Evolutionary conservation across 2,888 invertebrate species (phyloP), one percentile per base, ranked within the genome.

Genomic region (Orgyia antiqua): DNA sequence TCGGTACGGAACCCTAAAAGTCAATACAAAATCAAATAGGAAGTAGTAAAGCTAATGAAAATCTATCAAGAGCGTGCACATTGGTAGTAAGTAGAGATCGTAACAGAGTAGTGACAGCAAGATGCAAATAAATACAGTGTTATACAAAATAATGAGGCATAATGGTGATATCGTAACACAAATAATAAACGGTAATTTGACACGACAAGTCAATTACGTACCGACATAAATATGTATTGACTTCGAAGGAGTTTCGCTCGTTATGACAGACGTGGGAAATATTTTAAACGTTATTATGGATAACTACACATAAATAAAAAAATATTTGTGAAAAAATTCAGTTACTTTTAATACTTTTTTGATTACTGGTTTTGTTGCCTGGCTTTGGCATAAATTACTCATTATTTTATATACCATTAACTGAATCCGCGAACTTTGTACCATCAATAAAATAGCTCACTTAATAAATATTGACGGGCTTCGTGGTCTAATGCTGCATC

Each of bases 181-280:
- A 67, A 66, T 82, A 80, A 83, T 82, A 77, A 79, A 78, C 68
- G 69, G 78, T 79, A 76, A 84, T 83, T 80, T 74, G 70, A 75
- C 77, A 78, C 80, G 82, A 82, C 83, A 80, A 74, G 82, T 82
- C 82, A 83, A 83, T 83, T 82, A 82, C 59, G 62, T 68, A 47
- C 64, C 62, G 67, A 79, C 79, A 73, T 77, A 80, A 80, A 76
- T 73, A 70, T 62, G 68, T 66, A 69, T 70, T 53, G 65, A 65
- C 65, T 65, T 74, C 70, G 64, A 61, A 56, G 65, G 70, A 66
- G 70, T 73, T 71, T 75, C 63, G 66, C 64, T 63, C 58, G 65
- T 68, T 68, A 68, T 66, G 54, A 36, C 65, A 69, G 68, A 68
- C 61, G 68, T 63, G 58, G 59, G 59, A 58, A 73, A 71, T 63